Evolutionary conservation across 1,140 invertebrate genomes (phyloP), one percentile per base, ranked within the genome.

Genomic region (Bemisia tabaci): DNA sequence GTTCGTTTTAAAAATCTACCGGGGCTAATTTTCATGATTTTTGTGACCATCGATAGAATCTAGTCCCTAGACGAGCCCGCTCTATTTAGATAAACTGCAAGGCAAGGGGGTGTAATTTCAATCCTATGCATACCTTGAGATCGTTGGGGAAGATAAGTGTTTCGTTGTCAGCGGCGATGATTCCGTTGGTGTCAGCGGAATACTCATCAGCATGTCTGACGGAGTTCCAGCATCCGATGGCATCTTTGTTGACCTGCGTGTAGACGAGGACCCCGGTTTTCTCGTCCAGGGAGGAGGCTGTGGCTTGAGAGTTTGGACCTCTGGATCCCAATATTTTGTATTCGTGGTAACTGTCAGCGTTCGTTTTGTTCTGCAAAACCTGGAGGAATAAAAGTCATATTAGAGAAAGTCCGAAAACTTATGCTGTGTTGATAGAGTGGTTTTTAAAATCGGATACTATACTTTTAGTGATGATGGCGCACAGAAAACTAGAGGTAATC

Each of bases 171-270:
- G 82, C 83, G 63, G 89, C 88, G 5, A 87, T 83, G 22, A 90
- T 75, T 12, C 80, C 88, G 22, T 72, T 70, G 33, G 70, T 71
- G 9, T 70, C 66, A 2, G 72, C 67, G 2, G 65, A 65, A 67
- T 69, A 73, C 2, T 73, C 69, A 22, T 69, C 65, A 0, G 68
- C 60, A 60, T 70, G 62, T 58, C 65, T 84, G 0, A 82, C 83
- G 0, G 86, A 87, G 65, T 82, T 85, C 89, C 89, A 91, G 70
- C 88, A 91, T 1, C 85, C 87, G 0, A 91, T 81, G 1, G 87
- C 85, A 71, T 91, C 88, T 22, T 87, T 74, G 74, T 90, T 89
- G 0, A 88, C 81, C 60, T 90, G 77, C 1, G 87, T 83, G 74
- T 90, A 91, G 73, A 91, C 88, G 0, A 91, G 75, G 12, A 90